Percentiles rank a stretch among this genome's conserved stretches.
These are phyloP conservation scores for Neuroterus valhalla DNA, from an alignment of 1,140 invertebrate species.

Conservation along the genomic window DNA sequence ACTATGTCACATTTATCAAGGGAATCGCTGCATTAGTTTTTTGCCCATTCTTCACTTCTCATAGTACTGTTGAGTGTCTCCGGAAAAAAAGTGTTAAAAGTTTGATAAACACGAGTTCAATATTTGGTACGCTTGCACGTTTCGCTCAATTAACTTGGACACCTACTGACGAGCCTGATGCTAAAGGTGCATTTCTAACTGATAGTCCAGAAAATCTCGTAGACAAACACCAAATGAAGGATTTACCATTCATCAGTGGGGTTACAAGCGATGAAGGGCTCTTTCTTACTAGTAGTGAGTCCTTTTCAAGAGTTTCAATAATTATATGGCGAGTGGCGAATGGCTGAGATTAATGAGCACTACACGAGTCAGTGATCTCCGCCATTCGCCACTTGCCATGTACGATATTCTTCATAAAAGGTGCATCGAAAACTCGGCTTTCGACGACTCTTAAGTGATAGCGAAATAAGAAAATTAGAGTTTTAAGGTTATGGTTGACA, in stretches of 20 bases:
- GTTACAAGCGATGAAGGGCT: not conserved
- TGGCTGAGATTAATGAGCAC: no score
- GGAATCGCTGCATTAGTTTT: not conserved
- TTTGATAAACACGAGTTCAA: not conserved
- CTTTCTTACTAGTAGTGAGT: not conserved
- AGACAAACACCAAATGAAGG: not conserved
- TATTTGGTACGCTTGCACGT: not conserved
- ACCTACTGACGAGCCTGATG: not conserved
- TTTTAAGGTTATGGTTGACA: no score
- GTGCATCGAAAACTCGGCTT: no score
- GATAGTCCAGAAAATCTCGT: not conserved
- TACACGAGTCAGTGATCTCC: no score
- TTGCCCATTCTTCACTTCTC: not conserved
- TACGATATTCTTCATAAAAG: no score
- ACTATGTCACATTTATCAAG: not conserved
- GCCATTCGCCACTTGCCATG: no score
- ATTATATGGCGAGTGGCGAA: no score
- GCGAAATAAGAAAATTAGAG: no score
- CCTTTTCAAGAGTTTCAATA: no score
- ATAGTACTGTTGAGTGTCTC: not conserved
- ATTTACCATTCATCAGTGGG: not conserved
- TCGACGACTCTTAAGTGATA: no score
- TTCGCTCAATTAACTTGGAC: not conserved
- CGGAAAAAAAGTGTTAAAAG: not conserved
- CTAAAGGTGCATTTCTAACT: slow-evolving; percentile 1